phyloP scores from a whole-genome alignment of 2,113 vertebrate genomes.

The Xerus inauris region DNA sequence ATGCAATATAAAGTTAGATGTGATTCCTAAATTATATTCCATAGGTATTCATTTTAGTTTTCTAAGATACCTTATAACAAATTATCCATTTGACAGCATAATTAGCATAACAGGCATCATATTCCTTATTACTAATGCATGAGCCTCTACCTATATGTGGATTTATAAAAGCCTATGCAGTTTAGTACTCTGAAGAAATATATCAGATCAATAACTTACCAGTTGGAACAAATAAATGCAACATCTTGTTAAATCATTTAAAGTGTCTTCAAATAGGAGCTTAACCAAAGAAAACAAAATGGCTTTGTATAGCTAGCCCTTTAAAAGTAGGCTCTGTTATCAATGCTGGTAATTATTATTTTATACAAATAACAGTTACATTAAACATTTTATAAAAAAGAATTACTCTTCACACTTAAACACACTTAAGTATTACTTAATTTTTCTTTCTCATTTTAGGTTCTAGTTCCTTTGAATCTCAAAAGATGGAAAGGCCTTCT shows the following conservation, averaged over 20 bases:
- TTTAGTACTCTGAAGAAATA: background rate
- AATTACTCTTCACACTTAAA: background rate
- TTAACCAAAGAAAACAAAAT: background rate
- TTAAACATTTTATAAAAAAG: constrained; percentile 33
- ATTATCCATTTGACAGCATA: background rate
- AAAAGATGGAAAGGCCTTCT: constrained; percentile 99
- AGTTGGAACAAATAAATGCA: background rate
- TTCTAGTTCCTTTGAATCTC: constrained; percentile 99
- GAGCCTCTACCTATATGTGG: background rate
- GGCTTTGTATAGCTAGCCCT: background rate
- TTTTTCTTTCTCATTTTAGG: constrained; percentile 84
- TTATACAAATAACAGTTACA: background rate
- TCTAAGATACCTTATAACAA: background rate
- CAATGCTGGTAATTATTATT: background rate
- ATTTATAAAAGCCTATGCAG: background rate
- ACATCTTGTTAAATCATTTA: background rate
- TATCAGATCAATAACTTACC: background rate
- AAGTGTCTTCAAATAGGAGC: background rate
- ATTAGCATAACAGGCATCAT: background rate
- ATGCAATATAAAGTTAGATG: background rate
- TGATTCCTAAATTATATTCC: background rate
- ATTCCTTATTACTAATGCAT: background rate
- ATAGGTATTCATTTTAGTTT: background rate
- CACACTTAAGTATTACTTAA: background rate
- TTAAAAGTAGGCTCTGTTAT: background rate